Percentiles rank a stretch among this genome's conserved stretches.
Evolutionary conservation across 2,113 vertebrate species (phyloP).

Genomic region (Poicephalus meyeri): DNA sequence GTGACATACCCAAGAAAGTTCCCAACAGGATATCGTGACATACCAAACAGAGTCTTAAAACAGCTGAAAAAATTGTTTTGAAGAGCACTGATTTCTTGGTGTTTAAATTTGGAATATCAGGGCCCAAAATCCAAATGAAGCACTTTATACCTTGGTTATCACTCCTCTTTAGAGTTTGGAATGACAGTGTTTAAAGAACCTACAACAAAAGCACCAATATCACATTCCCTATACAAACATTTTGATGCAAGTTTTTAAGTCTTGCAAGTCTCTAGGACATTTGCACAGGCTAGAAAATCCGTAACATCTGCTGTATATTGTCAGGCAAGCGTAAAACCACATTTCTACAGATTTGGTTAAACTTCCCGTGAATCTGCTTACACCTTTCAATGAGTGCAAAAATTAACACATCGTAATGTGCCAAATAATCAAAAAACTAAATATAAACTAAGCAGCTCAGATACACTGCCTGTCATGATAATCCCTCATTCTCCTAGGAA

Average conservation of each 20-base stretch:
- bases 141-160: background rate
- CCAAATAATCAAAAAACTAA: conserved; percentile 37
- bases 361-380: conserved; percentile 1
- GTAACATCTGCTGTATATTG: background rate
- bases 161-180: background rate
- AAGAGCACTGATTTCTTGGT: background rate
- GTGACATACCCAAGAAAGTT: background rate
- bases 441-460: conserved; percentile 18
- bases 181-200: background rate
- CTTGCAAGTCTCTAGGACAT: background rate
- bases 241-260: background rate
- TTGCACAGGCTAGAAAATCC: background rate
- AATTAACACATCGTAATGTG: conserved; percentile 31
- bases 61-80: background rate
- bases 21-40: background rate
- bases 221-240: background rate
- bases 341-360: conserved; percentile 10
- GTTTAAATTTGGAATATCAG: background rate
- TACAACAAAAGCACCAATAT: background rate
- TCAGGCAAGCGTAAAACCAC: background rate
- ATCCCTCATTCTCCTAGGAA: background rate
- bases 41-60: background rate
- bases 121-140: background rate
- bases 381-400: background rate
- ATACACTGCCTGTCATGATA: background rate